A percentile compares a stretch with the other conserved stretches of the same genome.
These are phyloP conservation scores for Xanthia icteritia DNA, from an alignment of 2,888 invertebrate genomes.

Conservation along the genomic window DNA sequence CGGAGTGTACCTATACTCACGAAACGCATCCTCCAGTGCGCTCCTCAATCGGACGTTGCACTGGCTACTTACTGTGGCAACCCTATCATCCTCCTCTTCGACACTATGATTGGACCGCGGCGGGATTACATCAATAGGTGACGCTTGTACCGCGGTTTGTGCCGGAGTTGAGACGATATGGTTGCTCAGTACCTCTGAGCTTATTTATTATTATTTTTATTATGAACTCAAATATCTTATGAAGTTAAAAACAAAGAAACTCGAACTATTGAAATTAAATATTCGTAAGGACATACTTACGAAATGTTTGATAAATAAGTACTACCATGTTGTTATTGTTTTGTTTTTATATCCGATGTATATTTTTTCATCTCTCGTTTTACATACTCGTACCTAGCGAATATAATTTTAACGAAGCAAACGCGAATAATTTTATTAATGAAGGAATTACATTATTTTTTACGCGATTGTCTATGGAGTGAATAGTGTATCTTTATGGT, in stretches of 20 bases:
- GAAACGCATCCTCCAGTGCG: too few species aligned
- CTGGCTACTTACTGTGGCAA: too few species aligned
- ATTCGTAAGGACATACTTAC: not conserved
- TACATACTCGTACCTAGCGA: not conserved
- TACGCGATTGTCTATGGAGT: not conserved
- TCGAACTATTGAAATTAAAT: conserved; percentile 1
- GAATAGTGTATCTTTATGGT: not conserved
- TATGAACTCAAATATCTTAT: not conserved
- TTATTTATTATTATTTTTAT: conserved; percentile 7
- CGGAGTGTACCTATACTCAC: too few species aligned
- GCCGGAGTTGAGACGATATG: too few species aligned
- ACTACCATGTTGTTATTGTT: conserved; percentile 3
- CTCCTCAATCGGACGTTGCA: too few species aligned
- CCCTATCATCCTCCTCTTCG: too few species aligned
- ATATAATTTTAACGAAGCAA: not conserved
- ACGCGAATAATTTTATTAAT: not conserved
- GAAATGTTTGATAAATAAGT: conserved; percentile 23
- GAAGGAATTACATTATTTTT: not conserved
- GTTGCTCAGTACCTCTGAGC: too few species aligned
- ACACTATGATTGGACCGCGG: too few species aligned
- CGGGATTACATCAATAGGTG: too few species aligned
- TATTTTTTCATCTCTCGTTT: not conserved
- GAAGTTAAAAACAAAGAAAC: conserved; percentile 17
- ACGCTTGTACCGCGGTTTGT: too few species aligned
- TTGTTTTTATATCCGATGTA: not conserved